Conservation (phyloP, 2,113 vertebrate species). For the Poecilia latipinna region DNA sequence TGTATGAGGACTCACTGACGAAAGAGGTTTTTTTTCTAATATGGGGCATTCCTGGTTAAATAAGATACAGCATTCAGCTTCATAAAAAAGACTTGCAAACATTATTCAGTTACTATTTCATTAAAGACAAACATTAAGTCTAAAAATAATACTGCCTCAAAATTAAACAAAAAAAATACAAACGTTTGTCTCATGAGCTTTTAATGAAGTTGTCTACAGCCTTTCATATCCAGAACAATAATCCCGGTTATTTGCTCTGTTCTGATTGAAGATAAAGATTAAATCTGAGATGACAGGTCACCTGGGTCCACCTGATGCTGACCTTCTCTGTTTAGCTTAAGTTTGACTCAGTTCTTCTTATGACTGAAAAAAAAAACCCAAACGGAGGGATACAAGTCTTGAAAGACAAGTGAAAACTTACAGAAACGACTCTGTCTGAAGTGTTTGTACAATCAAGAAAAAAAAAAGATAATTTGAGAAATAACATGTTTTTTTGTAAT, state of each 20-base stretch:
- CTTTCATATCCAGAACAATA: constrained; percentile 34
- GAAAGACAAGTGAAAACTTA: too few relatives aligned
- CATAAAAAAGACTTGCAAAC: too few relatives aligned
- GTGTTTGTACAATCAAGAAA: too few relatives aligned
- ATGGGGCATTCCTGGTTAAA: too few relatives aligned
- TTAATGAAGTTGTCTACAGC: constrained; percentile 36
- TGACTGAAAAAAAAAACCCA: neutral
- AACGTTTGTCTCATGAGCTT: neutral
- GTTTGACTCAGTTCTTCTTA: neutral
- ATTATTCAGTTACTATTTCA: too few relatives aligned
- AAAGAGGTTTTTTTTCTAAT: too few relatives aligned
- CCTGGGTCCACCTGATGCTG: neutral
- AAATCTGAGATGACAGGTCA: constrained; percentile 27
- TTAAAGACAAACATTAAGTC: too few relatives aligned
- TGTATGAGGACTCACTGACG: too few relatives aligned
- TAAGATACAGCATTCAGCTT: too few relatives aligned
- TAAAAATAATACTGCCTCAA: neutral
- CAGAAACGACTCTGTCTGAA: too few relatives aligned
- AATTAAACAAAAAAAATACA: neutral
- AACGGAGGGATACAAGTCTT: neutral
- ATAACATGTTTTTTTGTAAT: neutral
- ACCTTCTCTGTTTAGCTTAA: neutral
- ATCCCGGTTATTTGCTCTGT: constrained; percentile 12
- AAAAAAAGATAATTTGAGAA: neutral
- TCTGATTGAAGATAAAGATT: constrained; percentile 32